Evolutionary conservation across 92 coral and sea anemone species (phyloP).

Genomic region (Bergia sp.): DNA sequence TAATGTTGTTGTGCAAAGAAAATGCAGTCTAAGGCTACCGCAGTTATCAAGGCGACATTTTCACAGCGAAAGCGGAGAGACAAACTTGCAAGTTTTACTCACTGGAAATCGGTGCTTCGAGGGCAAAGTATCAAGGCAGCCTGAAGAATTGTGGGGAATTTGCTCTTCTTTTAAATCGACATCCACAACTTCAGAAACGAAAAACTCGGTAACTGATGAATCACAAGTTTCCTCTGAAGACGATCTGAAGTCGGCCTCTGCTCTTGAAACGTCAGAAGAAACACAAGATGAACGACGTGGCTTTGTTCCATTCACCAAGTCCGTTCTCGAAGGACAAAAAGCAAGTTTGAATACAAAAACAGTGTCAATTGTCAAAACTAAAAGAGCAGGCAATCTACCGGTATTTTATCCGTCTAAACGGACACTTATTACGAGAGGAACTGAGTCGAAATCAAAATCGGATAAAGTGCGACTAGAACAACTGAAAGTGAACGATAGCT

Average conservation of each 20-base stretch:
- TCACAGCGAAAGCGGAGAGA: not conserved
- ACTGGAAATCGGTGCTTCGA: constrained; percentile 23
- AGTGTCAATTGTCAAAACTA: not conserved
- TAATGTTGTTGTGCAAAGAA: not conserved
- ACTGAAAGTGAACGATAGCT: not conserved
- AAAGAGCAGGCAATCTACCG: not conserved
- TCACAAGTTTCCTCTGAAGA: not conserved
- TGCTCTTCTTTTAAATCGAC: constrained; percentile 2
- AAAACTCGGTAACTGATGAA: not conserved
- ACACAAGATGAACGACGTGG: not conserved
- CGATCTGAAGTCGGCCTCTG: not conserved
- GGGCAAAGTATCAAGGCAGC: not conserved
- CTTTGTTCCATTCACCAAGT: not conserved
- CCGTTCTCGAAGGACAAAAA: constrained; percentile 15
- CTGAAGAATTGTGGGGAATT: not conserved
- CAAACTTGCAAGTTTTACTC: constrained; percentile 6
- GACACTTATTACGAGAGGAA: not conserved
- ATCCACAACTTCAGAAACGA: not conserved
- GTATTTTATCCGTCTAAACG: not conserved
- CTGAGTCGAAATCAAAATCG: not conserved
- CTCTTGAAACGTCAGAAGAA: not conserved
- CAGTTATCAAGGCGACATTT: not conserved
- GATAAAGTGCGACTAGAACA: not conserved
- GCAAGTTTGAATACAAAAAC: not conserved
- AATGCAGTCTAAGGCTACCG: not conserved